A percentile compares a stretch with the other conserved stretches of the same genome.
phyloP scores from a whole-genome alignment of 1,140 invertebrate species.

The Telenomus remus region DNA sequence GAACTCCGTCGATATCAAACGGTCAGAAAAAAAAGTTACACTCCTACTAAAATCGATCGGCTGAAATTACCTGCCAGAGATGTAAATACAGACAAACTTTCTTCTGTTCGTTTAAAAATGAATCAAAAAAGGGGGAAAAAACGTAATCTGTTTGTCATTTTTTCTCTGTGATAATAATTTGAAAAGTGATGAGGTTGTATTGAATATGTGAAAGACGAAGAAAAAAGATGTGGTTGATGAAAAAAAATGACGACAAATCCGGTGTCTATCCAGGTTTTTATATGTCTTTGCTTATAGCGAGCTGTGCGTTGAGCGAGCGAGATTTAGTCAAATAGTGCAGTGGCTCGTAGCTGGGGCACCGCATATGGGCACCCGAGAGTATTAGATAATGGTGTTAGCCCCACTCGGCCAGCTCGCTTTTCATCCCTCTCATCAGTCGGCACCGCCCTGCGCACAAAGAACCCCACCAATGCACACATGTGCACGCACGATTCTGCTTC shows the following conservation, averaged over 20 bases:
- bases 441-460: conserved; percentile 66
- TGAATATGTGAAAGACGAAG: too few relatives aligned
- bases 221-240: not conserved
- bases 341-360: conserved; percentile 70
- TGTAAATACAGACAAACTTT: conserved; percentile 26
- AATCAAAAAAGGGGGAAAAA: too few relatives aligned
- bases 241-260: conserved; percentile 32
- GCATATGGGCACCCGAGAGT: conserved; percentile 71
- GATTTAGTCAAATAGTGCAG: conserved; percentile 67
- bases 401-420: conserved; percentile 56
- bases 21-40: conserved; percentile 30
- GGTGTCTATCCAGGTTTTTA: conserved; percentile 31
- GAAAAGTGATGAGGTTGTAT: not conserved
- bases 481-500: conserved; percentile 41
- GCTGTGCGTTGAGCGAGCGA: conserved; percentile 13
- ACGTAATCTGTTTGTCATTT: too few relatives aligned
- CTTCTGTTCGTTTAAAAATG: conserved; percentile 4
- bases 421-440: conserved; percentile 60
- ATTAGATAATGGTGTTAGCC: conserved; percentile 75
- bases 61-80: conserved; percentile 39
- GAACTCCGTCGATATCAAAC: conserved; percentile 37
- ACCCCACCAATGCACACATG: conserved; percentile 60
- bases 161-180: too few relatives aligned
- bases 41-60: conserved; percentile 46
- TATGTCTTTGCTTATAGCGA: conserved; percentile 18